These are phyloP conservation scores for Tragopan temminckii DNA, from an alignment of 2,797 vertebrate species.

Conservation along the genomic window DNA sequence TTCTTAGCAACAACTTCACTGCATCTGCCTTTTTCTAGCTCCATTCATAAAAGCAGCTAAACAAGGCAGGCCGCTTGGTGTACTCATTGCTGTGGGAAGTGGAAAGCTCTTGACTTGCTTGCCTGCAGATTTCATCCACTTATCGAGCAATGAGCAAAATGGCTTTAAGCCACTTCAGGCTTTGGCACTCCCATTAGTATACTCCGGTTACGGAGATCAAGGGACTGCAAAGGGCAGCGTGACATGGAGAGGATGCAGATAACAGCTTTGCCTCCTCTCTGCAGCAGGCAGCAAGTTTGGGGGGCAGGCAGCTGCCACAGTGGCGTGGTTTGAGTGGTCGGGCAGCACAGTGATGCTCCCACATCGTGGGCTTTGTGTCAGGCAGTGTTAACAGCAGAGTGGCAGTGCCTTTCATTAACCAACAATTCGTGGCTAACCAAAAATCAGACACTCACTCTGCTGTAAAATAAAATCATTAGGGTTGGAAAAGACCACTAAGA, in stretches of 20 bases:
- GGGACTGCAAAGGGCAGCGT: neutral
- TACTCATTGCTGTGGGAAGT: neutral
- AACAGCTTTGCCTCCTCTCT: neutral
- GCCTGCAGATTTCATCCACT: neutral
- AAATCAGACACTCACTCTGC: neutral
- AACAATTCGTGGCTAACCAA: neutral
- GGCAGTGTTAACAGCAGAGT: neutral
- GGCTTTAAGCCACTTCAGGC: slow-evolving; percentile 43
- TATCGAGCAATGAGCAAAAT: slow-evolving; percentile 13
- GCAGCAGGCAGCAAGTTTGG: neutral
- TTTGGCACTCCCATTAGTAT: neutral
- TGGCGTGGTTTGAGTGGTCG: neutral
- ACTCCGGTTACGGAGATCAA: neutral
- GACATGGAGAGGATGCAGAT: neutral
- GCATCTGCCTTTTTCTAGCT: slow-evolving; percentile 40
- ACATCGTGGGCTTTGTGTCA: neutral
- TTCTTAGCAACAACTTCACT: slow-evolving; percentile 33
- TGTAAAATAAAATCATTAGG: neutral
- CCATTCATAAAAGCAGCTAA: slow-evolving; percentile 67
- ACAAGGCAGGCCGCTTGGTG: rapidly evolving
- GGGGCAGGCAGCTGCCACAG: rapidly evolving
- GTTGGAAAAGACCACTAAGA: no score
- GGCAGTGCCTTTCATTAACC: neutral
- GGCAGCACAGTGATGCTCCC: neutral
- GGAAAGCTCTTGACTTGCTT: neutral